Conservation (phyloP, 2,797 vertebrate species). For the Chelonia mydas region DNA sequence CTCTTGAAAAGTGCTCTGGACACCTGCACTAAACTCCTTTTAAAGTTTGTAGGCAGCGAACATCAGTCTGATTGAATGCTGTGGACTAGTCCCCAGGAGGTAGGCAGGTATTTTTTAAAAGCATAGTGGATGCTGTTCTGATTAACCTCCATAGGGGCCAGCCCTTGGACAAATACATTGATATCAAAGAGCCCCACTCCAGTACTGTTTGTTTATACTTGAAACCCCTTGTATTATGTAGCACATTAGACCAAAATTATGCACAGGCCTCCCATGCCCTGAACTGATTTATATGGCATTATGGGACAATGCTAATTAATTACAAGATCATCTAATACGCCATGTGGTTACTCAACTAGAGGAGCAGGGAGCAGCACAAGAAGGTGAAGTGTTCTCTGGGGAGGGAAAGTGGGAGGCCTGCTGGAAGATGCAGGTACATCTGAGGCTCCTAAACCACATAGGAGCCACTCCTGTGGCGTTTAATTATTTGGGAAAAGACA, state of each 20-base stretch:
- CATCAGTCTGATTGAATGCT: neutral
- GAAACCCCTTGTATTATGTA: neutral
- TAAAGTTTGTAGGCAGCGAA: neutral
- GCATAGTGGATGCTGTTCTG: neutral
- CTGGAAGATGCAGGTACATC: neutral
- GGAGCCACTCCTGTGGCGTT: neutral
- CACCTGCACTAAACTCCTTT: neutral
- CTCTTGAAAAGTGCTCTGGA: neutral
- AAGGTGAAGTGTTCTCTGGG: neutral
- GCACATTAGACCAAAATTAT: neutral
- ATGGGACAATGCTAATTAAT: neutral
- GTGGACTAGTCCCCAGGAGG: neutral
- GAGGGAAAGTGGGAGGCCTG: neutral
- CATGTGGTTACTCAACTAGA: neutral
- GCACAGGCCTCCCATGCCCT: neutral
- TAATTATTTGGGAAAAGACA: neutral
- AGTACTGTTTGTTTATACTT: accelerated
- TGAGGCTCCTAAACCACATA: neutral
- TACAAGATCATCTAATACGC: neutral
- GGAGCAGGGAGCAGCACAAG: neutral
- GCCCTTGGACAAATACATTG: neutral
- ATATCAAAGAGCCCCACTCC: neutral
- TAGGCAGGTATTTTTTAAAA: neutral
- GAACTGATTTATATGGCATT: neutral
- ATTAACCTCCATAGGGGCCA: accelerated